Base-by-base conservation (phyloP, 1,140 invertebrate genomes). In the Tachypleus tridentatus region DNA sequence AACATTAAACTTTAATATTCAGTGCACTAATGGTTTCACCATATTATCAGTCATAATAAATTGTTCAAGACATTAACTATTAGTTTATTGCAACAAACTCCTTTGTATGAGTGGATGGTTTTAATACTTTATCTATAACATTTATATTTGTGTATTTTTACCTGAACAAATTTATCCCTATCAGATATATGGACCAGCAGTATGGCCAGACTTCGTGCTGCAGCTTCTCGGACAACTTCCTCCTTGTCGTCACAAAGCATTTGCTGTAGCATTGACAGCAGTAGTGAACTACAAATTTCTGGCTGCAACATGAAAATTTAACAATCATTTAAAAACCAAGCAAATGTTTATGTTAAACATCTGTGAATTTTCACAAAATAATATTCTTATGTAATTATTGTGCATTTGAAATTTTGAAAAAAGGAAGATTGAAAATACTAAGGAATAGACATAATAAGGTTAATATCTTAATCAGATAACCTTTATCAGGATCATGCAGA, bases 211-310 rank as follows among this genome's bases (percentile, higher is more conserved):
- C 84, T 86, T 70, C 79, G 80, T 4, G 87, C 78, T 4, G 84
- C 84, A 7, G 82, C 80, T 64, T 81, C 80, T 69, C 85, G 74
- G 3, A 88, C 86, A 62, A 73, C 71, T n/a, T 83, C 79, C 68
- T 86, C 85, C 69, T 82, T 84, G 67, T 89, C 87, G 69, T 88
- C 86, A 50, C 81, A 74, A 61, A 87, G 74, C 81, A 89, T 84
- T 76, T 89, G 87, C 69, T 87, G 84, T 47, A 88, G 74, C 82
- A 88, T 87, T 11, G 86, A 87, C 49, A 88, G 74, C 71, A 88
- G 80, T 48, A 88, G 74, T 2, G 86, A 88, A 71, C 86, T 86
- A 54, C 85, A 76, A 9, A 87, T 82, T n/a, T 82, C 79, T 69
- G 79, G 79, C 80, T 81, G 71, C 8, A 79, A 77, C 67, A 79